A percentile compares a stretch with the other conserved stretches of the same genome.
Conservation (phyloP, 2,888 invertebrate genomes). For the Thereva nobilitata region DNA sequence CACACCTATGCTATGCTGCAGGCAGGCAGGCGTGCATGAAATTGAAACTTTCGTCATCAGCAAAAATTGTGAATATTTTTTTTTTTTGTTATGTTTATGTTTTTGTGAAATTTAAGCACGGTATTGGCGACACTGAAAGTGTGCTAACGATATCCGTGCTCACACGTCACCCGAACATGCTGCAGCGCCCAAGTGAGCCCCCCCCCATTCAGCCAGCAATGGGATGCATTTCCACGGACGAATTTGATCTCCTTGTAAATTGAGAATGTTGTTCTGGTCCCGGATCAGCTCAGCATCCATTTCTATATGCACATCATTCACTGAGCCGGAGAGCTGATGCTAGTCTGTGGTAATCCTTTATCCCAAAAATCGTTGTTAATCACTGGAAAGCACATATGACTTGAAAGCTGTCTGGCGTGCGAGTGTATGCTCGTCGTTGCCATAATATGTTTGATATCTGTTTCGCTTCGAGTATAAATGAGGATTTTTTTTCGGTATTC, state of each 20-base stretch:
- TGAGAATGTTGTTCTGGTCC: constrained; percentile 28
- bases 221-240: constrained; percentile 17
- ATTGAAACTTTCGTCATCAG: not conserved
- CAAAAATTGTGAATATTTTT: not conserved
- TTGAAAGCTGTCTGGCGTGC: too few relatives aligned
- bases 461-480: too few relatives aligned
- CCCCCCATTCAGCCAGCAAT: not conserved
- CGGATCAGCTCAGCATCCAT: constrained; percentile 21
- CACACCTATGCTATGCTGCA: too few relatives aligned
- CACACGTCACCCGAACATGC: constrained; percentile 4
- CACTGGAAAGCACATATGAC: too few relatives aligned
- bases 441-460: too few relatives aligned
- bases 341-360: constrained; percentile 17
- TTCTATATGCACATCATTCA: constrained; percentile 1
- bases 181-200: not conserved
- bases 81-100: not conserved
- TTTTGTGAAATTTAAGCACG: not conserved
- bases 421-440: too few relatives aligned
- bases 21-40: too few relatives aligned
- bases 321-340: not conserved
- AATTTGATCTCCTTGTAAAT: constrained; percentile 32
- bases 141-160: constrained; percentile 26
- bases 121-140: constrained; percentile 11
- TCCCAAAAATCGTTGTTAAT: not conserved
- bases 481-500: too few relatives aligned